Conservation (phyloP, 2,113 vertebrate species). For the Crotophaga sulcirostris region DNA sequence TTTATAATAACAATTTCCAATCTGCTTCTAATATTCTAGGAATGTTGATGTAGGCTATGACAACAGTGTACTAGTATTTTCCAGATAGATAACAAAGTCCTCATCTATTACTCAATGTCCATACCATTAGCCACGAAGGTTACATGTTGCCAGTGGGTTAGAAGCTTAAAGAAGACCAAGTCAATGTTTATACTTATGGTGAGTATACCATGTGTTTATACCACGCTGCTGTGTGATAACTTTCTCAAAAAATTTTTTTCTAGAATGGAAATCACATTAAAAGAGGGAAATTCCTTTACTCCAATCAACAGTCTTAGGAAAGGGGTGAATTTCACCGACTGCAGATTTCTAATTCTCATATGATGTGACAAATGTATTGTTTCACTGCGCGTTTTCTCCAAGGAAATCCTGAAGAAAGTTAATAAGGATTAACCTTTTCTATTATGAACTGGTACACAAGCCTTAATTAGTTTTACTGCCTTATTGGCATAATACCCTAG, state of each 20-base stretch:
- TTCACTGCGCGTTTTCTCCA: neutral
- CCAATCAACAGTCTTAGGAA: neutral
- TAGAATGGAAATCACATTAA: neutral
- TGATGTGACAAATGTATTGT: neutral
- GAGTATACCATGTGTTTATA: too few relatives aligned
- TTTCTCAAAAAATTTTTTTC: neutral
- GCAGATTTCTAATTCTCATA: neutral
- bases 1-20: neutral
- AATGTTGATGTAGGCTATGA: neutral
- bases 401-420: neutral
- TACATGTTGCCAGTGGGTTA: neutral
- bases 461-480: neutral
- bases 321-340: neutral
- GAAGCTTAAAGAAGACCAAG: neutral
- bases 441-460: neutral
- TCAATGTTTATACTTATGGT: neutral
- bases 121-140: neutral
- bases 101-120: neutral
- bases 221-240: neutral
- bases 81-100: neutral
- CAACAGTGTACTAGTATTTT: neutral
- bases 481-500: neutral
- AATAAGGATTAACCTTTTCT: slow-evolving; percentile 8
- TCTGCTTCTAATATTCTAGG: neutral
- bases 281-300: neutral